Conservation (phyloP, 1,140 invertebrate genomes). For the Heterodera schachtii region DNA sequence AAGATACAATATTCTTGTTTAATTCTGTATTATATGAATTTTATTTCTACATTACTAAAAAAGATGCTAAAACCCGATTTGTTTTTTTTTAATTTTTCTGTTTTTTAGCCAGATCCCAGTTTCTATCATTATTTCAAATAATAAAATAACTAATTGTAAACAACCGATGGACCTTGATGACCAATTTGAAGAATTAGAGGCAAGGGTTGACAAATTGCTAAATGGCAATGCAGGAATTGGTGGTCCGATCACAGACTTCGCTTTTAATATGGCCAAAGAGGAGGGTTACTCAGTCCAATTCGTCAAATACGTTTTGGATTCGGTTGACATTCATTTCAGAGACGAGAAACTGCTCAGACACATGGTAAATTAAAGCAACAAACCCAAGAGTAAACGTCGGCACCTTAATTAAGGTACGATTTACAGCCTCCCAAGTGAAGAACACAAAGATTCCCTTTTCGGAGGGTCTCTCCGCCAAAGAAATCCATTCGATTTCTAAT, state of each 20-base stretch:
- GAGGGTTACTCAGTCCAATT: constrained; percentile 19
- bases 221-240: neutral
- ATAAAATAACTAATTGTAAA: no score
- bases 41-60: no score
- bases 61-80: no score
- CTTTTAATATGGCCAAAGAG: constrained; percentile 10
- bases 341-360: constrained; percentile 23
- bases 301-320: constrained; percentile 25
- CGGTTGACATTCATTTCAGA: constrained; percentile 30
- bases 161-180: neutral
- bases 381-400: neutral
- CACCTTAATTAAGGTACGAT: constrained; percentile 14
- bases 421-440: constrained; percentile 25
- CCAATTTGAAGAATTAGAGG: neutral
- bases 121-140: no score
- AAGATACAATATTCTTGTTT: no score
- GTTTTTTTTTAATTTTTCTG: no score
- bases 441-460: neutral
- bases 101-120: no score
- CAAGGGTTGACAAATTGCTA: neutral
- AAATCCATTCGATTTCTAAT: neutral
- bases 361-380: constrained; percentile 11
- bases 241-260: neutral
- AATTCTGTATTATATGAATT: no score
- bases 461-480: neutral